Percentiles rank a stretch among this genome's conserved stretches.
Conservation (phyloP, 2,888 invertebrate genomes). For the Eristalis pertinax region DNA sequence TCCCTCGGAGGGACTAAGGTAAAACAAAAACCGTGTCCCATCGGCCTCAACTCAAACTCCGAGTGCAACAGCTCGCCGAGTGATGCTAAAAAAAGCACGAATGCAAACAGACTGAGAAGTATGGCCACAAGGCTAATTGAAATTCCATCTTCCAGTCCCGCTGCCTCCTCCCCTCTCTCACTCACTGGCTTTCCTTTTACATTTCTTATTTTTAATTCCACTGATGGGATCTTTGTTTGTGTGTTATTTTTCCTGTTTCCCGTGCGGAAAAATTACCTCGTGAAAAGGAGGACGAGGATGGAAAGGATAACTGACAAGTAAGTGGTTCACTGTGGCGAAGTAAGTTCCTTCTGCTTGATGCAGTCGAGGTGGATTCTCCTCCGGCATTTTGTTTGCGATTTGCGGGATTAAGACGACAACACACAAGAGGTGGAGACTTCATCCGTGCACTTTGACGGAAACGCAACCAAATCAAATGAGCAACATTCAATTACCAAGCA, state of each 20-base stretch:
- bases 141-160: conserved; percentile 9
- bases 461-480: background rate
- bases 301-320: background rate
- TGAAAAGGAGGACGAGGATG: background rate
- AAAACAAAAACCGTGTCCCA: background rate
- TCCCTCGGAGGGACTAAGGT: background rate
- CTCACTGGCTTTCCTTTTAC: background rate
- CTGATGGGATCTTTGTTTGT: background rate
- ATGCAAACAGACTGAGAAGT: conserved; percentile 10
- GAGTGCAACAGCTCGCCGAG: background rate
- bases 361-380: background rate
- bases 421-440: background rate
- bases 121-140: conserved; percentile 20
- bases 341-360: background rate
- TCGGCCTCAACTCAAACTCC: background rate
- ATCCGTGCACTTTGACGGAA: background rate
- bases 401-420: background rate
- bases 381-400: background rate
- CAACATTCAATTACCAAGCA: background rate
- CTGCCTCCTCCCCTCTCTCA: background rate
- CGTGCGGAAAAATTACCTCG: background rate
- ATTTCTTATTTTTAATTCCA: conserved; percentile 8
- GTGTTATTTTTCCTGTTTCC: background rate
- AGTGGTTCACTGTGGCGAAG: background rate
- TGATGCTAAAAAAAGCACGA: background rate